phyloP scores from a whole-genome alignment of 2,888 invertebrate species.

The Adelphocoris suturalis region DNA sequence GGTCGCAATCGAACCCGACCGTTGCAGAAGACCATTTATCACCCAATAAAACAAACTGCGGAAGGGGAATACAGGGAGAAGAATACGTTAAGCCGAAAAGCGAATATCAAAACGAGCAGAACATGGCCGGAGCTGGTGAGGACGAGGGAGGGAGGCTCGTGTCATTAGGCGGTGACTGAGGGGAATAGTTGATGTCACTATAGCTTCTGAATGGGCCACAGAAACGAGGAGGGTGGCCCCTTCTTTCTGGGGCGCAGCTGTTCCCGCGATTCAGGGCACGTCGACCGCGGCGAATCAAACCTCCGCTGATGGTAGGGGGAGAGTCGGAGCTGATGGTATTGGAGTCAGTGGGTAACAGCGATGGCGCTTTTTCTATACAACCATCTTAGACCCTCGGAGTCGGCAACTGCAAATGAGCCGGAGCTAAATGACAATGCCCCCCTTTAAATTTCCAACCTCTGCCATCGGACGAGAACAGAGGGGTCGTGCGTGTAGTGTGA shows the following conservation, averaged over 20 bases:
- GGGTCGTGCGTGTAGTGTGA: background rate
- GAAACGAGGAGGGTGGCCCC: slow-evolving; percentile 35
- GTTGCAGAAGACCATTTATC: slow-evolving; percentile 16
- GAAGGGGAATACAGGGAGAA: background rate
- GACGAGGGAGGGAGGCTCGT: slow-evolving; percentile 31
- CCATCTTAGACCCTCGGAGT: slow-evolving; percentile 24
- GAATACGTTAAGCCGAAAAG: slow-evolving; percentile 5
- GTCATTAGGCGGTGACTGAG: slow-evolving; percentile 51
- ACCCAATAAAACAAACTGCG: slow-evolving; percentile 35
- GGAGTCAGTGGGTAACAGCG: slow-evolving; percentile 62
- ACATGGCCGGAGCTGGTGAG: slow-evolving; percentile 10
- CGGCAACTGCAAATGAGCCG: slow-evolving; percentile 56
- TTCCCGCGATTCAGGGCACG: slow-evolving; percentile 67
- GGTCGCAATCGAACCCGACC: background rate
- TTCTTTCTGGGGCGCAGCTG: slow-evolving; percentile 60
- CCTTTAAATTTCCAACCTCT: slow-evolving; percentile 7
- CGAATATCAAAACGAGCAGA: slow-evolving; percentile 24
- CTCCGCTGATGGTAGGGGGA: slow-evolving; percentile 35
- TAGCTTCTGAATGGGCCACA: slow-evolving; percentile 29
- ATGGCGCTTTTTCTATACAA: slow-evolving; percentile 62
- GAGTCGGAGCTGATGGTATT: slow-evolving; percentile 49
- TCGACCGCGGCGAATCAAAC: slow-evolving; percentile 68
- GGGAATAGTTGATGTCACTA: slow-evolving; percentile 57
- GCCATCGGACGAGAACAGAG: slow-evolving; percentile 10
- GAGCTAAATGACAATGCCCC: slow-evolving; percentile 41